Evolutionary conservation across 1,140 invertebrate genomes (phyloP), one percentile per base, ranked within the genome.

Genomic region (Pomacea maculata): DNA sequence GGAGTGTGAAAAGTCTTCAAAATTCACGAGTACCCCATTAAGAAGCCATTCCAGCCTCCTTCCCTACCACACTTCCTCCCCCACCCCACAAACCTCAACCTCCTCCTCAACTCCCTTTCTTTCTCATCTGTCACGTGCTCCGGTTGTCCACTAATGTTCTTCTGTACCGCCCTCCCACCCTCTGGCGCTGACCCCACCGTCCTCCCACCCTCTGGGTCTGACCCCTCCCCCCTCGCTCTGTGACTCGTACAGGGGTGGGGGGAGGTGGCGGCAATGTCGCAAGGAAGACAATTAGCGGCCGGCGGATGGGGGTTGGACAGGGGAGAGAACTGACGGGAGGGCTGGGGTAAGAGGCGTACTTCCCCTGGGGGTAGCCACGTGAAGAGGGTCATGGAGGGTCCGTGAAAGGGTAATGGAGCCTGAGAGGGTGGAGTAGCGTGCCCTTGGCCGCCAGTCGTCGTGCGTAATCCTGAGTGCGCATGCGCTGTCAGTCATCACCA

Each of bases 1-100:
- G 77, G 21, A 8, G 68, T 78, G 77, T 78, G 65, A 70, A 78
- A 78, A 67, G 77, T 70, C 77, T 78, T 57, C 65, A 68, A 67
- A 21, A 67, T 25, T 78, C 67, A 55, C 67, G 54, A 78, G 77
- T 78, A 55, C 67, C 67, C 67, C 52, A 75, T 75, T 75, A 75
- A 75, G 73, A 55, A 57, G 54, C 45, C 73, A 57, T 21, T 15
- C 25, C 54, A 21, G 34, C n/a, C 72, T 74, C 64, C 73, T 21
- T 25, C 54, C 8, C 54, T 75, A 52, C 45, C 67, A 12, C 67
- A 11, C 67, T 25, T n/a, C 67, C 14, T 1, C 29, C 12, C 3
- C 67, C 67, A 10, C 67, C 9, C 29, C 21, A 1, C 8, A 10
- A 1, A 25, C 67, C 67, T 17, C 57, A 61, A 6, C 57, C 57